Evolutionary conservation across 2,797 vertebrate species (phyloP).

Genomic region (Protosalanx chinensis): DNA sequence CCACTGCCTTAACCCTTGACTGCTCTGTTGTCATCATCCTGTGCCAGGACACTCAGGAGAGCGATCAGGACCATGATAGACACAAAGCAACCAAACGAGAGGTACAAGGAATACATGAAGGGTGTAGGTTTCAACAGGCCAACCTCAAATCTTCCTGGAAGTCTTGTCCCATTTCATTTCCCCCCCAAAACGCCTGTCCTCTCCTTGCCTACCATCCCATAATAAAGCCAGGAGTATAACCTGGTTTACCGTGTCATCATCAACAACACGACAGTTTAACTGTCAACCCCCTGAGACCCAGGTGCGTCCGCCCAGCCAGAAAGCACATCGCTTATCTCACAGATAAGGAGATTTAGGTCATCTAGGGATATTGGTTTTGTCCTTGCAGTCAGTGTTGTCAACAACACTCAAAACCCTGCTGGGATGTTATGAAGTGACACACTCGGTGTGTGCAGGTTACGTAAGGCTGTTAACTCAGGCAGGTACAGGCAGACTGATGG

Average conservation of each 20-base stretch:
- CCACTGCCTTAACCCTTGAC: too few species aligned
- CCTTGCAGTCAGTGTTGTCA: neutral
- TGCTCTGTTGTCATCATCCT: too few species aligned
- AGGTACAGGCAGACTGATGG: slow-evolving; percentile 40
- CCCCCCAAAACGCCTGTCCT: too few species aligned
- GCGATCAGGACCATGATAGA: too few species aligned
- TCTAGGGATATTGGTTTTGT: slow-evolving; percentile 27
- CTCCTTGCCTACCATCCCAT: too few species aligned
- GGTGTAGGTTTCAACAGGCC: too few species aligned
- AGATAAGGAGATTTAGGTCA: slow-evolving; percentile 61
- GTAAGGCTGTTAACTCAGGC: slow-evolving; percentile 49
- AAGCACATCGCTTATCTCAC: slow-evolving; percentile 31
- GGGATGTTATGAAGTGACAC: slow-evolving; percentile 61
- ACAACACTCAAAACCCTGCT: slow-evolving; percentile 28
- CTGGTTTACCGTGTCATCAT: neutral
- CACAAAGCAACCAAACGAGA: too few species aligned
- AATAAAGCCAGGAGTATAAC: too few species aligned
- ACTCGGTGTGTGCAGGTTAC: slow-evolving; percentile 48
- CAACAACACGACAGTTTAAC: neutral
- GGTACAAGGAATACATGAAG: too few species aligned
- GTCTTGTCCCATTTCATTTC: too few species aligned
- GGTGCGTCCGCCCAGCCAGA: slow-evolving; percentile 34
- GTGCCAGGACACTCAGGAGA: too few species aligned
- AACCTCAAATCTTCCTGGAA: too few species aligned
- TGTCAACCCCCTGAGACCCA: neutral